A percentile compares a stretch with the other conserved stretches of the same genome.
Conservation (phyloP, 2,888 invertebrate species). For the Troilus luridus region DNA sequence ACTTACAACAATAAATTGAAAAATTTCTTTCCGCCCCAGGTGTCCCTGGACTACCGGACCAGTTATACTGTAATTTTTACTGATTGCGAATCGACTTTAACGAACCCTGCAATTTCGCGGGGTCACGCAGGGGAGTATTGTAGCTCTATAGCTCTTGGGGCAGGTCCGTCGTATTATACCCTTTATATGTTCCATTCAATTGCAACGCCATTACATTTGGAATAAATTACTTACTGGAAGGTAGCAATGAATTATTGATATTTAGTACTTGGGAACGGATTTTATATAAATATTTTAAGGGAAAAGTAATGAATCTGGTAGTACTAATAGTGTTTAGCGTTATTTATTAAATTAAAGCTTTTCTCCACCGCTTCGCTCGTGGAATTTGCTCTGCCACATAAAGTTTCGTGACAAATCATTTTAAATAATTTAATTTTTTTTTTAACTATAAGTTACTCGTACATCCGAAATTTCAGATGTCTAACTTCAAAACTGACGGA, state of each 20-base stretch:
- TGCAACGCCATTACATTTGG: not conserved
- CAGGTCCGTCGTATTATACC: not conserved
- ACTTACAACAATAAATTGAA: conserved; percentile 49
- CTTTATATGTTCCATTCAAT: not conserved
- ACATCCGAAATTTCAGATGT: no score
- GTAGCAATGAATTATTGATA: not conserved
- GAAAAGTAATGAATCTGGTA: not conserved
- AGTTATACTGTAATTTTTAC: conserved; percentile 50
- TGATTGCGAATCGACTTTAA: conserved; percentile 44
- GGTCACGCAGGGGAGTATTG: not conserved
- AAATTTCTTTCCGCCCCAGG: conserved; percentile 18
- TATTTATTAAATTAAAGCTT: not conserved
- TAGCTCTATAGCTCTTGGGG: conserved; percentile 20
- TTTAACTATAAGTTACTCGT: no score
- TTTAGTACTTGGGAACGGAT: not conserved
- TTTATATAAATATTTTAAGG: not conserved
- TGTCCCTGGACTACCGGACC: not conserved
- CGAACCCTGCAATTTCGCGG: conserved; percentile 41
- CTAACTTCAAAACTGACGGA: no score
- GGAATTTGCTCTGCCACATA: no score
- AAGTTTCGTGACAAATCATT: no score
- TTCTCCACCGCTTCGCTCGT: no score
- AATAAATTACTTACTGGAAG: not conserved
- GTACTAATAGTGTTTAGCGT: not conserved
- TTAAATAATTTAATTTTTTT: no score